Evolutionary conservation across 2,797 vertebrate species (phyloP), one percentile per base, ranked within the genome.

Genomic region (Myotis vivesi): DNA sequence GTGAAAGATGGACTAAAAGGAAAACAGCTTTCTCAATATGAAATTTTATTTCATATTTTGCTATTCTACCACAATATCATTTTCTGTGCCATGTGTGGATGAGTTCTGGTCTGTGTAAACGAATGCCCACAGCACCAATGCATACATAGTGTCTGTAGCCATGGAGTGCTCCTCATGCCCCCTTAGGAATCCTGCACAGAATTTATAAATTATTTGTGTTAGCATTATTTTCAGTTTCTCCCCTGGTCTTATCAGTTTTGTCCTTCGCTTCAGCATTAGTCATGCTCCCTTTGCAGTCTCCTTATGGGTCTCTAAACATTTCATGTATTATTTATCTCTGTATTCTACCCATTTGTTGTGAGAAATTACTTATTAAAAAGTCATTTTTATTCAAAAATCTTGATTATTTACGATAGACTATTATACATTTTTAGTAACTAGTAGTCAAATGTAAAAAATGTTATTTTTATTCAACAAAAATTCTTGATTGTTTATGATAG

Each of bases 301-400:
- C 30, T 77, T 16, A 0, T 33, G 73, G 55, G 4, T 82, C 16
- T 94, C n/a, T 79, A 76, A 82, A 72, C 1, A 59, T 12, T 92
- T 86, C 55, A 72, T 83, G 5, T 71, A 77, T 77, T 87, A 59
- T 82, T 91, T 86, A 88, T 5, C 16, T 22, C 20, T 59, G 23
- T 68, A 73, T 55, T 77, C 10, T 82, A 92, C 55, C 12, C 30
- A 64, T 53, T 82, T 38, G 30, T 8, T 72, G 15, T 87, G 36
- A 73, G 23, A 68, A 28, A 84, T 72, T 69, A 77, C 7, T 80
- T 92, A 38, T 71, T 75, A 68, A n/a, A 77, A 92, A 66, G 33
- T 64, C 81, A 11, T 16, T 89, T 84, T 62, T 38, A 69, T 8
- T 91, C 20, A 38, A 36, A 72, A 86, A 64, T n/a, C 5, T 76